These are phyloP conservation scores for Melanotaenia nigrans DNA, from an alignment of 2,797 vertebrate species.

Conservation along the genomic window DNA sequence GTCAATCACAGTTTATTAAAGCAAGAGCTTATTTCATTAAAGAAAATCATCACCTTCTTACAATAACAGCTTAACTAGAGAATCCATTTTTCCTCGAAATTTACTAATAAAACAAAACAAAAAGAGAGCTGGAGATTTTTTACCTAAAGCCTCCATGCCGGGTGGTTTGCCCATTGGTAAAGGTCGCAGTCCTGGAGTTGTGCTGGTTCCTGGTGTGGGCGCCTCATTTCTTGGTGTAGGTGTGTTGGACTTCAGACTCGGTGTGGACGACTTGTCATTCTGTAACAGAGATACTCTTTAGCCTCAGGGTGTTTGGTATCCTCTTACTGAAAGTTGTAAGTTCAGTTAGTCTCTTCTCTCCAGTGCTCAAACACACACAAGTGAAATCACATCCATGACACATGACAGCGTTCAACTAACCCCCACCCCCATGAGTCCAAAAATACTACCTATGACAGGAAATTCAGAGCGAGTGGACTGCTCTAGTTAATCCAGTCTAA, in stretches of 20 bases:
- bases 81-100: not conserved
- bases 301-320: slow-evolving; percentile 13
- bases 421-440: slow-evolving; percentile 30
- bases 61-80: not conserved
- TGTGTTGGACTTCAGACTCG: slow-evolving; percentile 95
- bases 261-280: slow-evolving; percentile 96
- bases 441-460: slow-evolving; percentile 49
- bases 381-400: slow-evolving; percentile 9
- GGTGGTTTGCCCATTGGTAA: slow-evolving; percentile 89
- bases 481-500: slow-evolving; percentile 80
- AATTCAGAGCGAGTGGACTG: slow-evolving; percentile 66
- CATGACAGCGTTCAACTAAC: slow-evolving; percentile 22
- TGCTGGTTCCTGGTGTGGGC: slow-evolving; percentile 94
- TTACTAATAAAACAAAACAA: not conserved
- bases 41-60: no score
- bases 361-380: slow-evolving; percentile 6
- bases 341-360: slow-evolving; percentile 2
- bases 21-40: no score
- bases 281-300: slow-evolving; percentile 64
- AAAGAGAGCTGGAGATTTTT: not conserved
- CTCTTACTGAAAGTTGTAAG: slow-evolving; percentile 29
- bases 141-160: slow-evolving; percentile 92
- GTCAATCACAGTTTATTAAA: no score
- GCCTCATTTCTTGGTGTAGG: slow-evolving; percentile 93
- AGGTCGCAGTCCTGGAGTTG: slow-evolving; percentile 91